These are phyloP conservation scores for Cuniculus paca DNA, from an alignment of 2,797 vertebrate species.

Conservation along the genomic window DNA sequence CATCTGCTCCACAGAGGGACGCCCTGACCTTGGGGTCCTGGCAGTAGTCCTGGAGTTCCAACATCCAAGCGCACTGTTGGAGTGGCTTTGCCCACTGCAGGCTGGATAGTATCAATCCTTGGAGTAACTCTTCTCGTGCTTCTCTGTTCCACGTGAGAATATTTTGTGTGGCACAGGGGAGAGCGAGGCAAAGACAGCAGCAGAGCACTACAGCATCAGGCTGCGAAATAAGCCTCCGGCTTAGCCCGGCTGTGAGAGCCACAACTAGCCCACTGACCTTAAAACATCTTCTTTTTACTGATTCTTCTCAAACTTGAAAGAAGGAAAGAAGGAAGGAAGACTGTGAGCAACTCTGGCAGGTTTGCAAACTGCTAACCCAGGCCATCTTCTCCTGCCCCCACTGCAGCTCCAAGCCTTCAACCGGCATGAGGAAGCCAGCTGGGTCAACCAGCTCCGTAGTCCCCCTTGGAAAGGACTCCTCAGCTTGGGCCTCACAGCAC, in stretches of 20 bases:
- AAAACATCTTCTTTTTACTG: neutral
- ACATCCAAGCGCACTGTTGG: fast-evolving
- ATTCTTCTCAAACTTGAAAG: neutral
- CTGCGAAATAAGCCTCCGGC: neutral
- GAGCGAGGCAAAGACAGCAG: neutral
- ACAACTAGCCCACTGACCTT: neutral
- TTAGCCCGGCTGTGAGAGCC: neutral
- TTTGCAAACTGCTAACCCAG: neutral
- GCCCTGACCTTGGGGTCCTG: neutral
- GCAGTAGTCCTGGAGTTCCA: fast-evolving
- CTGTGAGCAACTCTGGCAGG: neutral
- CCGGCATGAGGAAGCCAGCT: fast-evolving
- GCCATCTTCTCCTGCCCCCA: fast-evolving
- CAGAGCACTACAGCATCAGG: neutral
- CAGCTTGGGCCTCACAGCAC: neutral
- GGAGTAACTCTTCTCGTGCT: neutral
- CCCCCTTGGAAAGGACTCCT: neutral
- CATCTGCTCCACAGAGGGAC: neutral
- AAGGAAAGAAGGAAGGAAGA: neutral
- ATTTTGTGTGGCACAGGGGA: neutral
- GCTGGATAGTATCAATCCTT: neutral
- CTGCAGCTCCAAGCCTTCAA: neutral
- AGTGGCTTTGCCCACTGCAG: neutral
- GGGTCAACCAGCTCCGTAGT: too few relatives aligned
- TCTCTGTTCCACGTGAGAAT: neutral